Evolutionary conservation across 2,797 vertebrate species (phyloP).

Genomic region (Enteromius mattozi): DNA sequence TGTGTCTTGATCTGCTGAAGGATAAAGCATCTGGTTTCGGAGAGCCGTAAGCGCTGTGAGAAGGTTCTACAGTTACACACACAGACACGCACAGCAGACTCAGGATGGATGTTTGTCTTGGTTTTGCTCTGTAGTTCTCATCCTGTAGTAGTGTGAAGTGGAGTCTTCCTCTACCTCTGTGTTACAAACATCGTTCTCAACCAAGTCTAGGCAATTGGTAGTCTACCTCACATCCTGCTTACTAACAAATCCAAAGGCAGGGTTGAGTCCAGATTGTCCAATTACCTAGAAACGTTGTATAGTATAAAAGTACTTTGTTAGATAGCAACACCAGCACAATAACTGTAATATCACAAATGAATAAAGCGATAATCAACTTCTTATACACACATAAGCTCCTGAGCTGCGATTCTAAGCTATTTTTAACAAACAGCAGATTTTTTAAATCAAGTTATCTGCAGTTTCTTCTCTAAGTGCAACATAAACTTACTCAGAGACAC

Average conservation of each 20-base stretch:
- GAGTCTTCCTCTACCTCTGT: conserved; percentile 68
- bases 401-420: background rate
- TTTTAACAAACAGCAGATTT: background rate
- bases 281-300: background rate
- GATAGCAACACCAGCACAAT: conserved; percentile 6
- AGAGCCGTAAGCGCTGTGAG: conserved; percentile 69
- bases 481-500: conserved; percentile 2
- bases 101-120: conserved; percentile 64
- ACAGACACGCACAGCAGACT: conserved; percentile 43
- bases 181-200: conserved; percentile 53
- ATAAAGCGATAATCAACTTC: background rate
- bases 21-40: conserved; percentile 91
- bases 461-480: background rate
- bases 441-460: background rate
- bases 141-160: conserved; percentile 55
- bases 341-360: background rate
- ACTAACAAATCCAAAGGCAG: conserved; percentile 63
- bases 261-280: conserved; percentile 24
- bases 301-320: background rate
- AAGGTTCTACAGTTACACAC: conserved; percentile 9
- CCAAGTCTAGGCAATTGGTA: conserved; percentile 52
- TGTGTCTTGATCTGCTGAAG: conserved; percentile 94
- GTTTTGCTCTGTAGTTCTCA: conserved; percentile 35
- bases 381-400: background rate
- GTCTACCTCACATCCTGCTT: conserved; percentile 73